Evolutionary conservation across 30 jellyfish, hydroid and myxozoan species (phyloP).

Genomic region (Nemopilema nomurai): DNA sequence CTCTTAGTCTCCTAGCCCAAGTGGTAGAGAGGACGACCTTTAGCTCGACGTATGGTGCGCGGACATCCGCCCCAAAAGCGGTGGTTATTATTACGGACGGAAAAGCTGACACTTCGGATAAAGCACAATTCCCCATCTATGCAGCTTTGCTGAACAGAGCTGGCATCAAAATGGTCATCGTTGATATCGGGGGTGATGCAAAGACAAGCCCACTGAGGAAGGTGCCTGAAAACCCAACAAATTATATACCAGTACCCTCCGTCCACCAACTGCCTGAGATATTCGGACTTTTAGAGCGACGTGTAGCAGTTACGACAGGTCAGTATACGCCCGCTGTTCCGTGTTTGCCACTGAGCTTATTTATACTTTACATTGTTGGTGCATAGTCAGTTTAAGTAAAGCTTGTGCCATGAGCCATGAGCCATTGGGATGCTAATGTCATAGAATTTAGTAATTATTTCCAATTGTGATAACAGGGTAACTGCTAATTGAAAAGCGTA

Average conservation of each 20-base stretch:
- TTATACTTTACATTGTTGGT: too few relatives aligned
- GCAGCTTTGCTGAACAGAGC: slow-evolving; percentile 55
- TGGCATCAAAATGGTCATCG: slow-evolving; percentile 41
- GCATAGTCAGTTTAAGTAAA: too few relatives aligned
- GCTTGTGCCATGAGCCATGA: too few relatives aligned
- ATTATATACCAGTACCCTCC: slow-evolving; percentile 21
- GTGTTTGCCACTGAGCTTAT: not conserved
- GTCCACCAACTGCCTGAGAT: slow-evolving; percentile 51
- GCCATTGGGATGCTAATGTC: too few relatives aligned
- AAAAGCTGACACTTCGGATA: slow-evolving; percentile 8
- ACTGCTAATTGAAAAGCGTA: too few relatives aligned
- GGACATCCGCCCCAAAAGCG: slow-evolving; percentile 63
- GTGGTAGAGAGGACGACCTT: slow-evolving; percentile 34
- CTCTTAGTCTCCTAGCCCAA: slow-evolving; percentile 7
- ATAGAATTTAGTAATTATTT: too few relatives aligned
- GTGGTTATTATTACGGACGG: slow-evolving; percentile 57
- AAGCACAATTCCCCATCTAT: slow-evolving; percentile 35
- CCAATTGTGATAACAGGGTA: too few relatives aligned
- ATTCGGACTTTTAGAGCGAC: slow-evolving; percentile 49
- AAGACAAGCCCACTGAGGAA: slow-evolving; percentile 12
- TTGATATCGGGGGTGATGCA: slow-evolving; percentile 29
- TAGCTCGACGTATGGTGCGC: slow-evolving; percentile 55
- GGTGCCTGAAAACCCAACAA: slow-evolving; percentile 33
- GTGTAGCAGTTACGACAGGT: slow-evolving; percentile 55
- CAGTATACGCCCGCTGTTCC: too few relatives aligned